Conservation (phyloP, 2,113 vertebrate genomes). For the Cyanoramphus novaezelandiae region DNA sequence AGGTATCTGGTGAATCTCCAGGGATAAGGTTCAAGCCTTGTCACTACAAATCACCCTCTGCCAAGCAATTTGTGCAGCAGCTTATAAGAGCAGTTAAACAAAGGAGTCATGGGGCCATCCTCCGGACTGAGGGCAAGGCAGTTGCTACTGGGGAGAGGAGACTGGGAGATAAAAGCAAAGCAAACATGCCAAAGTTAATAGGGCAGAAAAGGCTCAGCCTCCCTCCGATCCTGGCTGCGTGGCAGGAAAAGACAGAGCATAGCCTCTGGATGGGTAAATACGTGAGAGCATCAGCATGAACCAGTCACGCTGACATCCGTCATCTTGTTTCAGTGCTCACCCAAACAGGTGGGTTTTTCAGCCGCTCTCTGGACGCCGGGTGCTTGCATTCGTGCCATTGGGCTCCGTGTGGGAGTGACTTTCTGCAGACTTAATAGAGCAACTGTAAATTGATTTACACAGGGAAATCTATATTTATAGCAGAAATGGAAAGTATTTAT, state of each 20-base stretch:
- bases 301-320: background rate
- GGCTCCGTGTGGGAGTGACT: background rate
- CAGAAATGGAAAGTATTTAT: constrained; percentile 2
- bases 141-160: constrained; percentile 67
- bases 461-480: constrained; percentile 1
- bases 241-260: background rate
- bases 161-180: constrained; percentile 70
- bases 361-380: background rate
- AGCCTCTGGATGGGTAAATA: background rate
- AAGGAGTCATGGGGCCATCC: constrained; percentile 65
- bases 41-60: constrained; percentile 78
- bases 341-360: constrained; percentile 1
- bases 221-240: background rate
- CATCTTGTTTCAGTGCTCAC: background rate
- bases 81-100: constrained; percentile 76
- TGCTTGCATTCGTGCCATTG: background rate
- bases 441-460: background rate
- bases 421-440: background rate
- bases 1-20: constrained; percentile 73
- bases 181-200: constrained; percentile 72
- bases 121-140: constrained; percentile 53
- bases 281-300: background rate
- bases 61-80: constrained; percentile 70
- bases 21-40: constrained; percentile 72
- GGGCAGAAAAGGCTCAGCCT: constrained; percentile 56